Base-by-base conservation (phyloP, 92 coral and sea anemone species). In the Anthopleura xanthogrammica region DNA sequence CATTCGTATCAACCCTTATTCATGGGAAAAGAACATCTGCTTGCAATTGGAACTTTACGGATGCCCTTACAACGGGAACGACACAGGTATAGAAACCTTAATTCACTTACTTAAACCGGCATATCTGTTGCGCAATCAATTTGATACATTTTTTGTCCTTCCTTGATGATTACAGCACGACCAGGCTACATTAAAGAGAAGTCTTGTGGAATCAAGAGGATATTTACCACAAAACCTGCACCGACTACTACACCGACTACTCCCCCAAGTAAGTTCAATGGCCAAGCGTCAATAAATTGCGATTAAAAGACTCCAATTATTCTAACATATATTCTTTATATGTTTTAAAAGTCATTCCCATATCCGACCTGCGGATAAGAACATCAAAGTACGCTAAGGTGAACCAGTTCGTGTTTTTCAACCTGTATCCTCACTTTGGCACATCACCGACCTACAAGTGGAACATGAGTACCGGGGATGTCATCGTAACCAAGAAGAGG, bases 381-480 rank as follows among this genome's bases (percentile, higher is more conserved):
- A 52, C 80, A 17, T 46, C 72, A 11, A 22, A 39, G 12, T 40
- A 50, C 84, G 41, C 41, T 42, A 80, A 79, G 52, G 80, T 79
- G 3, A 77, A 80, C 76, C n/a, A 19, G 12, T 24, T 24, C 4
- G 19, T 55, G 3, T 16, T 55, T 16, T 42, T 85, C 41, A 71
- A 60, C 9, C 52, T 85, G 73, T 85, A 85, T 42, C 82, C 80
- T 36, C 88, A 85, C 70, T 73, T 66, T 46, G 88, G 88, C 16
- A 85, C 83, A 20, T 36, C 70, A 48, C 88, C 88, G 3, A 72
- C 68, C 75, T 86, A 86, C 76, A 60, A 42, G 52, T 86, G 89
- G 89, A 19, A 2, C 52, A 70, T 85, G 79, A 85, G 88, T 29
- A 75, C 80, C 72, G 88, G 88, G 9, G 23, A 24, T 11, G 60